phyloP scores from a whole-genome alignment of 2,113 vertebrate genomes.

The Centropus unirufus region DNA sequence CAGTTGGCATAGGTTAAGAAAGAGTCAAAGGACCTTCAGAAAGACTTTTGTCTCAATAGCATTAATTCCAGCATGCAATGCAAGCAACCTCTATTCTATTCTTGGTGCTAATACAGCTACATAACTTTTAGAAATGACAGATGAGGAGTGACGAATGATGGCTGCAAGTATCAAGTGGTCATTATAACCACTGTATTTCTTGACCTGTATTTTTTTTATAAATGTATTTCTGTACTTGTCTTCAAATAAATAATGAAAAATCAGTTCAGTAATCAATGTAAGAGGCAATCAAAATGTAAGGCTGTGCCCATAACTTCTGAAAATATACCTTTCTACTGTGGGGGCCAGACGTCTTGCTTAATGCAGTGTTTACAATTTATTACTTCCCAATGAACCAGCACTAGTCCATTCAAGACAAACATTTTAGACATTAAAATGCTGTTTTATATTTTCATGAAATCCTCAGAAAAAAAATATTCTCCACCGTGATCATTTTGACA shows the following conservation, averaged over 20 bases:
- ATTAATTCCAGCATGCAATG: background rate
- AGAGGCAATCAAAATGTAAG: background rate
- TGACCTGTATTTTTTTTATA: background rate
- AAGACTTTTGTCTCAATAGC: background rate
- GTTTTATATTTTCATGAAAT: background rate
- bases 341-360: fast-evolving
- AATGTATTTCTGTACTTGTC: background rate
- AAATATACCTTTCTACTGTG: background rate
- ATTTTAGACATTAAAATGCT: background rate
- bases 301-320: background rate
- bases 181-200: background rate
- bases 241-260: background rate
- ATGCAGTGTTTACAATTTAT: background rate
- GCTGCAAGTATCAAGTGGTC: background rate
- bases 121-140: background rate
- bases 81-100: background rate
- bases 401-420: background rate
- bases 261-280: background rate
- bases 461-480: background rate
- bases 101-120: background rate
- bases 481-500: background rate
- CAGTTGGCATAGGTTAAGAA: background rate
- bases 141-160: background rate
- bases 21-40: background rate
- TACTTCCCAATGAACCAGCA: background rate